A percentile compares a stretch with the other conserved stretches of the same genome.
These are phyloP conservation scores for Trogon surrucura DNA, from an alignment of 2,113 vertebrate genomes.

Conservation along the genomic window DNA sequence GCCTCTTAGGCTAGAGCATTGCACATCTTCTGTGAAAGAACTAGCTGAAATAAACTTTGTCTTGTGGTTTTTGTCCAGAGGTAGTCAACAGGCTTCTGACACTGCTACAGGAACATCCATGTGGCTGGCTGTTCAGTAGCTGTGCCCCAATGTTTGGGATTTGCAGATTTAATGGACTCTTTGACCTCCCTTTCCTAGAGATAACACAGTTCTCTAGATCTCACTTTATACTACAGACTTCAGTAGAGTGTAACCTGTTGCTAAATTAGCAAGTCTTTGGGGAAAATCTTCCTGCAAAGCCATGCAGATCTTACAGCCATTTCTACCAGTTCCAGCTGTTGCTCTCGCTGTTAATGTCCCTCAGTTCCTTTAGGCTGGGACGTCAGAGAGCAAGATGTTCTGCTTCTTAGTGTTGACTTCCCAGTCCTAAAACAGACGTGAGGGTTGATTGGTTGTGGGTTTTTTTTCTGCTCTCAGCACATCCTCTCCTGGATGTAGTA, in stretches of 20 bases:
- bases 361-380: neutral
- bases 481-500: neutral
- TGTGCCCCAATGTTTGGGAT: neutral
- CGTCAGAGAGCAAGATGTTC: neutral
- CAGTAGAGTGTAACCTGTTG: neutral
- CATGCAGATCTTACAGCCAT: accelerated
- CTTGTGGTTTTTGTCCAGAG: neutral
- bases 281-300: neutral
- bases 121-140: neutral
- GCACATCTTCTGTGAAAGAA: neutral
- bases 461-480: neutral
- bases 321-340: neutral
- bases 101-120: neutral
- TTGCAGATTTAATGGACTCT: neutral
- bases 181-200: neutral
- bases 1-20: neutral
- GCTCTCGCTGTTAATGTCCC: neutral
- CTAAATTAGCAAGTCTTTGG: neutral
- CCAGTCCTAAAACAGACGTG: neutral
- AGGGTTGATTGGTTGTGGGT: neutral
- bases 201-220: neutral
- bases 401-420: neutral
- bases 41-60: neutral
- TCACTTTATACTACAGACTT: neutral
- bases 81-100: neutral